phyloP scores from a whole-genome alignment of 2,888 invertebrate species.

The Acrobeloides nanus region DNA sequence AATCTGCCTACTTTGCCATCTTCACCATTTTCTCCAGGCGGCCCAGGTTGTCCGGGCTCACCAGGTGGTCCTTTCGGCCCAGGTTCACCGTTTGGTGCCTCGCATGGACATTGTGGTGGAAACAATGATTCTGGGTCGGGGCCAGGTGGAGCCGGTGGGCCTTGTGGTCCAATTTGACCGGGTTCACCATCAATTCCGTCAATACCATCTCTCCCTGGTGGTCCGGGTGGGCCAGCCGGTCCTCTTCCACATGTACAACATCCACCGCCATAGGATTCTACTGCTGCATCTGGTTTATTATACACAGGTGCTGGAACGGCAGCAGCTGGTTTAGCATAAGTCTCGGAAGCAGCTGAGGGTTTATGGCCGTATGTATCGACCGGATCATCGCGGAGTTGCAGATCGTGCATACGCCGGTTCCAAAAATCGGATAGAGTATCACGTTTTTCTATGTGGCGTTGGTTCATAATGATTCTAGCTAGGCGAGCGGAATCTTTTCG shows the following conservation, averaged over 20 bases:
- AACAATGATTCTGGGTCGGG: constrained; percentile 45
- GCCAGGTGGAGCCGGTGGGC: constrained; percentile 49
- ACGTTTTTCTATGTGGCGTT: constrained; percentile 32
- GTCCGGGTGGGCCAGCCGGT: constrained; percentile 49
- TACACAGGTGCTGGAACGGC: no score
- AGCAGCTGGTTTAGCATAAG: no score
- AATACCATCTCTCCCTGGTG: constrained; percentile 21
- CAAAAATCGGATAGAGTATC: constrained; percentile 52
- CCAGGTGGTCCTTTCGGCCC: constrained; percentile 43
- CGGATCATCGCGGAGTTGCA: constrained; percentile 48
- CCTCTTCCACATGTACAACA: constrained; percentile 45
- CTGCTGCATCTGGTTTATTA: no score
- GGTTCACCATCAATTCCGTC: constrained; percentile 45
- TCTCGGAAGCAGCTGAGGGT: no score
- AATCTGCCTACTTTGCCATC: constrained; percentile 36
- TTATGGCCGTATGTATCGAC: constrained; percentile 24
- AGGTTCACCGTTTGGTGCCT: constrained; percentile 44
- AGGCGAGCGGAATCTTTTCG: constrained; percentile 36
- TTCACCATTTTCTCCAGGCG: constrained; percentile 35
- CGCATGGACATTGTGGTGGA: constrained; percentile 53
- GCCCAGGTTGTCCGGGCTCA: constrained; percentile 41
- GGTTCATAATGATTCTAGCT: constrained; percentile 44
- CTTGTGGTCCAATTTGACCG: constrained; percentile 49
- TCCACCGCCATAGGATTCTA: no score
- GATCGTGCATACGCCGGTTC: constrained; percentile 48